Conservation (phyloP, 2,797 vertebrate genomes). For the Aulostomus chinensis region DNA sequence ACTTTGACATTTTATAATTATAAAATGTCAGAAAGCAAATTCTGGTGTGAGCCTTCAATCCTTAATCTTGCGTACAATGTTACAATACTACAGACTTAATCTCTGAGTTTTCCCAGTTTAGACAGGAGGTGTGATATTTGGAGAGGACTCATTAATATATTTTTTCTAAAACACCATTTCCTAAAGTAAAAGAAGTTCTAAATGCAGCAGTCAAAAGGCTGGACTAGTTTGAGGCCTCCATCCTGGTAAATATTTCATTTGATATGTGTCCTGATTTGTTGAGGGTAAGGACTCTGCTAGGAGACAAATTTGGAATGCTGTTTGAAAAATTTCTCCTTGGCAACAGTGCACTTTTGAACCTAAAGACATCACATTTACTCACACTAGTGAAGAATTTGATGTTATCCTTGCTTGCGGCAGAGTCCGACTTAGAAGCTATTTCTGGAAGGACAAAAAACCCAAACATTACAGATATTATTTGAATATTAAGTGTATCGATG, state of each 20-base stretch:
- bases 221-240: background rate
- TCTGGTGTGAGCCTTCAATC: no score
- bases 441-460: no score
- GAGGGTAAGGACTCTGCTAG: no score
- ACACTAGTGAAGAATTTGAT: background rate
- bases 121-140: background rate
- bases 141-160: no score
- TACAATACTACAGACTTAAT: background rate
- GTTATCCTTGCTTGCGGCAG: no score
- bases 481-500: no score
- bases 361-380: background rate
- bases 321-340: background rate
- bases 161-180: no score
- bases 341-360: no score
- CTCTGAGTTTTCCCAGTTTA: background rate
- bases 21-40: background rate
- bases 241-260: background rate
- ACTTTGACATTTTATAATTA: background rate
- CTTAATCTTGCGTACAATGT: no score
- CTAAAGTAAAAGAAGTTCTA: no score
- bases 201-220: background rate
- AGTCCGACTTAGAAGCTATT: no score
- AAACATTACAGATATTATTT: no score
- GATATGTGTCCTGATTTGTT: background rate
- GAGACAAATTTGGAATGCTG: background rate